Evolutionary conservation across 2,888 invertebrate species (phyloP).

Genomic region (Melieria crassipennis): DNA sequence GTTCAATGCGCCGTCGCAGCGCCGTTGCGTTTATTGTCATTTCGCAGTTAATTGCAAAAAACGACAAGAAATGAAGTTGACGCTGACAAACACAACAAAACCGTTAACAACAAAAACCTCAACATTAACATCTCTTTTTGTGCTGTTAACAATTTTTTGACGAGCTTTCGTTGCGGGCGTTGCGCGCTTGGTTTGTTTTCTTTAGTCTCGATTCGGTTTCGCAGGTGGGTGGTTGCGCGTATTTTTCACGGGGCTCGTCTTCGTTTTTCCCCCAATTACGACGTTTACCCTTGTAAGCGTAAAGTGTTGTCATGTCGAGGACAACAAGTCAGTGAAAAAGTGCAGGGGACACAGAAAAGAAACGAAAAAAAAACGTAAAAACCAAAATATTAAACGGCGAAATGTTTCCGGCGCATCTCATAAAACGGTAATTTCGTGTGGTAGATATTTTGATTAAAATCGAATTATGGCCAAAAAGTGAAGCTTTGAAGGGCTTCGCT

Average conservation of each 20-base stretch:
- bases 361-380: constrained; percentile 5
- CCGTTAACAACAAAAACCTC: constrained; percentile 13
- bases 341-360: not conserved
- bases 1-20: not conserved
- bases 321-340: constrained; percentile 8
- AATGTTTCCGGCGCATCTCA: constrained; percentile 58
- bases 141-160: constrained; percentile 29
- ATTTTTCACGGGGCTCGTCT: not conserved
- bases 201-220: constrained; percentile 39
- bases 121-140: constrained; percentile 26
- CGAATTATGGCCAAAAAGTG: no score
- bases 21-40: constrained; percentile 30
- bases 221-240: constrained; percentile 39
- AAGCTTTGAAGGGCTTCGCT: no score
- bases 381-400: constrained; percentile 43
- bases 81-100: constrained; percentile 1
- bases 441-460: not conserved
- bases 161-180: constrained; percentile 33
- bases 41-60: constrained; percentile 28
- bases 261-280: not conserved
- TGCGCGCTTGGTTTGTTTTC: constrained; percentile 15
- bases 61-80: constrained; percentile 12
- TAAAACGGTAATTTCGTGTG: constrained; percentile 52
- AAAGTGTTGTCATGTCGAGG: not conserved
- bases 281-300: not conserved